Base-by-base conservation (phyloP, 2,113 vertebrate species). In the Neodontobutis hainanensis region DNA sequence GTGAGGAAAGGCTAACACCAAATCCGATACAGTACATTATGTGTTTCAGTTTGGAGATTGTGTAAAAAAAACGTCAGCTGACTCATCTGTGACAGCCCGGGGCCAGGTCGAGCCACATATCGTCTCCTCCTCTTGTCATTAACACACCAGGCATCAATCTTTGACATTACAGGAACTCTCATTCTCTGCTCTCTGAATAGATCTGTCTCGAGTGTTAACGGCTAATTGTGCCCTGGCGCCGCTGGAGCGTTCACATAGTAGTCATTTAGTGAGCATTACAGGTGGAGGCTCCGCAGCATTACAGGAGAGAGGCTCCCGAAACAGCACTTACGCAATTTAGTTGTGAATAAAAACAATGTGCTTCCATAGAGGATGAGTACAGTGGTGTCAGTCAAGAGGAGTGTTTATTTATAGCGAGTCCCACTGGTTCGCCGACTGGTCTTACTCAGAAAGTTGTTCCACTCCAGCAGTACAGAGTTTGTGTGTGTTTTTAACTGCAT, bases 181-280 rank as follows among this genome's bases (percentile, higher is more conserved):
- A 77, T 85, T 87, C 78, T 77, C 70, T 44, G 59, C 71, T 83
- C 77, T 60, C 81, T 88, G 87, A 87, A 87, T 80, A 83, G 83
- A 87, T 82, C 80, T 82, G 87, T 89, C 88, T 92, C 77, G 77
- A 73, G 77, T 82, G 84, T 85, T 86, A 85, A 70, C 77, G 87
- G 87, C 89, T 90, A 92, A 92, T 91, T 91, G 90, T n/a, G 86
- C 81, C 65, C 86, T 90, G 91, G 89, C 88, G 87, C 89, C 92
- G 84, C 78, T 70, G 84, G 77, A 72, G 86, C 78, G 73, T 82
- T 79, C 68, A 84, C 88, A 40, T 8, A 83, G 87, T 91, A 89
- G 85, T 90, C 77, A 92, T 93, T 92, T 89, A 86, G 83, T 27
- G 81, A 81, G 79, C 88, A 91, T 92, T 90, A 90, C 87, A 87